phyloP scores from a whole-genome alignment of 37 sponge, comb jelly and placozoan genomes.

The Axinella damicornis region DNA sequence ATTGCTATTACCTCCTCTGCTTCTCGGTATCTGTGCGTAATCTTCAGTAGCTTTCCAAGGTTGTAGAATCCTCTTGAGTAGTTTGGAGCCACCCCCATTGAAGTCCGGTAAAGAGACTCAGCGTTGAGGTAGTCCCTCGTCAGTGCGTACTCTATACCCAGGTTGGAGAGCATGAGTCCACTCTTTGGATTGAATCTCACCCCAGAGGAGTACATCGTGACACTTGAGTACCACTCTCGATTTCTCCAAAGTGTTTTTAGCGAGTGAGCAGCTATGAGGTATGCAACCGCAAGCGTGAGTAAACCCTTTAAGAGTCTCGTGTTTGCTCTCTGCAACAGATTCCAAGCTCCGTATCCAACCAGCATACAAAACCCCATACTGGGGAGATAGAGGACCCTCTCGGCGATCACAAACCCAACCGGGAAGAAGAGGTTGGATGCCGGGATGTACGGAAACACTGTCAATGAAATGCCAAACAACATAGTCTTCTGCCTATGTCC shows the following conservation, averaged over 20 bases:
- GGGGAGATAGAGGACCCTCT: slow-evolving; percentile 93
- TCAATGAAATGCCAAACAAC: slow-evolving; percentile 63
- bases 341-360: slow-evolving; percentile 26
- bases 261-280: slow-evolving; percentile 42
- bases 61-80: slow-evolving; percentile 79
- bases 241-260: slow-evolving; percentile 77
- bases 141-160: slow-evolving; percentile 82
- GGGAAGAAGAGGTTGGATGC: slow-evolving; percentile 96
- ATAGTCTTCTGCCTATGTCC: background rate
- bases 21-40: slow-evolving; percentile 51
- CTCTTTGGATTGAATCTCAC: slow-evolving; percentile 76
- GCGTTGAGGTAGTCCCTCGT: slow-evolving; percentile 55
- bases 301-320: background rate
- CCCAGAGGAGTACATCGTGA: slow-evolving; percentile 75
- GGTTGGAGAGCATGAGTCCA: slow-evolving; percentile 64
- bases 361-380: slow-evolving; percentile 77
- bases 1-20: slow-evolving; percentile 63
- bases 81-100: slow-evolving; percentile 62
- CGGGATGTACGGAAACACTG: slow-evolving; percentile 90
- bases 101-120: slow-evolving; percentile 66
- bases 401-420: slow-evolving; percentile 97
- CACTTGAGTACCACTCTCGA: slow-evolving; percentile 73
- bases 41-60: slow-evolving; percentile 79
- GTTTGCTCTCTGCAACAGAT: background rate
- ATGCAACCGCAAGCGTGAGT: slow-evolving; percentile 25